Conservation (phyloP, 2,797 vertebrate genomes). For the Acrossocheilus fasciatus region DNA sequence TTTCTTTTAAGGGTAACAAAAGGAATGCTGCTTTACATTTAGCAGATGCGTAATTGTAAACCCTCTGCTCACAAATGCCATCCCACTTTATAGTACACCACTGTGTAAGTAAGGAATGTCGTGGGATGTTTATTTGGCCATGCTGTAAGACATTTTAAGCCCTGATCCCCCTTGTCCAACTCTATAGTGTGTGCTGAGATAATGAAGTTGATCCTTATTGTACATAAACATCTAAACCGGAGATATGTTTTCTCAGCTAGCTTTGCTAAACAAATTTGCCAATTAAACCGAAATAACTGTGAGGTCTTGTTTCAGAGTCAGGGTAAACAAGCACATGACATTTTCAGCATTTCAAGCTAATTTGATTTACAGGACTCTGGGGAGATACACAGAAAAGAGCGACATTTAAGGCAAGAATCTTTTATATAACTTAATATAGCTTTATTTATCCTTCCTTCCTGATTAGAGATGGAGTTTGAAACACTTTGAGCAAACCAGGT, state of each 20-base stretch:
- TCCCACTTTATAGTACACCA: conserved; percentile 58
- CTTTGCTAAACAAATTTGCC: conserved; percentile 16
- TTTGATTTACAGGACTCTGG: conserved; percentile 13
- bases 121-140: conserved; percentile 32
- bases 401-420: neutral
- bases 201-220: neutral
- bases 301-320: conserved; percentile 11
- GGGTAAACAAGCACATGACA: neutral
- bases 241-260: neutral
- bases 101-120: conserved; percentile 25
- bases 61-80: conserved; percentile 59
- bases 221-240: neutral
- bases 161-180: neutral
- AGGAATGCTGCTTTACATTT: conserved; percentile 58
- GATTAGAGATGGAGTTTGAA: neutral
- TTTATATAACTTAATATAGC: conserved; percentile 24
- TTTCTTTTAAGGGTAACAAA: conserved; percentile 17
- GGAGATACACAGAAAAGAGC: conserved; percentile 1
- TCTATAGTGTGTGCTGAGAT: neutral
- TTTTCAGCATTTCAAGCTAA: neutral
- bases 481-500: neutral
- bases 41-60: conserved; percentile 67
- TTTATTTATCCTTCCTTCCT: conserved; percentile 17
- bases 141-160: neutral
- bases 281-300: conserved; percentile 6